Evolutionary conservation across 2,888 invertebrate species (phyloP), one percentile per base, ranked within the genome.

Genomic region (Phaedon cochleariae): DNA sequence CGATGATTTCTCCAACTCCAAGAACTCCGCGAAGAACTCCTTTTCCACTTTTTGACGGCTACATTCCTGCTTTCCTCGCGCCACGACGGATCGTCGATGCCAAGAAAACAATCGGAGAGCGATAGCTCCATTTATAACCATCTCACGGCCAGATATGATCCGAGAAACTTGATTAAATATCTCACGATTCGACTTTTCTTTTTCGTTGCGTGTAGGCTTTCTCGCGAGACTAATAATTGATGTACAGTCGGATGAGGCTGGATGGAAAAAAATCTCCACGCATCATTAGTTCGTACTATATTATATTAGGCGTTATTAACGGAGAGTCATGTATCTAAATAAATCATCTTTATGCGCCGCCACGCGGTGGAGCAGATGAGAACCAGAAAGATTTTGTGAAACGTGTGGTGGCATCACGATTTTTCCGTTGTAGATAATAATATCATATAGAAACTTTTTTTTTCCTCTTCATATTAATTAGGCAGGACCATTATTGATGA

Each of bases 251-350:
- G 31, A 17, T 53, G 61, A 12, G 51, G n/a, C n/a, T n/a, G n/a
- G n/a, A n/a, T n/a, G n/a, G n/a, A n/a, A n/a, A n/a, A n/a, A n/a
- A n/a, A n/a, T n/a, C n/a, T n/a, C n/a, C n/a, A 34, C 60, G 52
- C 55, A 69, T 69, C 69, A 59, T 69, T 69, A 69, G 69, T 6
- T 57, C 55, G n/a, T n/a, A n/a, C n/a, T 62, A 41, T 59, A 48
- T 64, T 62, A 54, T 66, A 62, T 66, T 55, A 51, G 55, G 61
- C 67, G 52, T 54, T 34, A n/a, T n/a, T n/a, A n/a, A n/a, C n/a
- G n/a, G n/a, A n/a, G n/a, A n/a, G n/a, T n/a, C n/a, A n/a, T n/a
- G n/a, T n/a, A n/a, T n/a, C n/a, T n/a, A n/a, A n/a, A n/a, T n/a
- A n/a, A n/a, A n/a, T n/a, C n/a, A n/a, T n/a, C n/a, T n/a, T n/a